These are phyloP conservation scores for Chaetodon trifascialis DNA, from an alignment of 2,113 vertebrate genomes.

Conservation along the genomic window DNA sequence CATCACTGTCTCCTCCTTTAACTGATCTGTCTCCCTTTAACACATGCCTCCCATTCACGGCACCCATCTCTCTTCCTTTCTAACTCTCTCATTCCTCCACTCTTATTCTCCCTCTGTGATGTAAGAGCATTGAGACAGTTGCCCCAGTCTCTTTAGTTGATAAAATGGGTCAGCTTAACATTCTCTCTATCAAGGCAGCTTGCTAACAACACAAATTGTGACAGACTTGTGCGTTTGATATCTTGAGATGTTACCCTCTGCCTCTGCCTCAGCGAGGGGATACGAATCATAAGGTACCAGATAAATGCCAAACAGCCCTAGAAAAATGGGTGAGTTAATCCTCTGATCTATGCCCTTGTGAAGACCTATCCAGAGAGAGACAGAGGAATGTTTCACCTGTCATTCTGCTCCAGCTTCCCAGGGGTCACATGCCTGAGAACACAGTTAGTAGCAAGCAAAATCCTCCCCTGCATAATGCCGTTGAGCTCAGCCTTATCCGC, in stretches of 20 bases:
- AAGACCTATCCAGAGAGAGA: constrained; percentile 34
- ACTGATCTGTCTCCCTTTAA: constrained; percentile 32
- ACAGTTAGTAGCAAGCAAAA: constrained; percentile 20
- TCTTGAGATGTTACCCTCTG: constrained; percentile 29
- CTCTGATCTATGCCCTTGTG: constrained; percentile 66
- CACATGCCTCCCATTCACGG: constrained; percentile 4
- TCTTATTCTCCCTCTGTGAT: constrained; percentile 40
- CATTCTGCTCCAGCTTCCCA: constrained; percentile 31
- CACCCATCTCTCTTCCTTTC: constrained; percentile 16
- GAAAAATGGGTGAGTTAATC: constrained; percentile 68
- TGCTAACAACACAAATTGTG: constrained; percentile 65
- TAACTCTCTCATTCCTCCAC: too few relatives aligned
- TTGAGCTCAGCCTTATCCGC: constrained; percentile 11
- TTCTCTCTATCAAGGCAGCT: constrained; percentile 56
- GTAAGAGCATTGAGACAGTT: constrained; percentile 56
- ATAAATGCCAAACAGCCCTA: constrained; percentile 65
- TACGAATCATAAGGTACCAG: constrained; percentile 66
- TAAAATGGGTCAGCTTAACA: constrained; percentile 74
- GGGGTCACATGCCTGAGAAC: constrained; percentile 32
- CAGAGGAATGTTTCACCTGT: constrained; percentile 58
- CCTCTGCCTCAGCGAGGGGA: constrained; percentile 34
- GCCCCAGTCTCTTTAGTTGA: constrained; percentile 58
- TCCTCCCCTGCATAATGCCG: constrained; percentile 23
- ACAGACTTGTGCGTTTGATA: constrained; percentile 70
- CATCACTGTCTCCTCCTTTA: constrained; percentile 14